phyloP scores from a whole-genome alignment of 1,140 invertebrate species.

The Procambarus virginalis region DNA sequence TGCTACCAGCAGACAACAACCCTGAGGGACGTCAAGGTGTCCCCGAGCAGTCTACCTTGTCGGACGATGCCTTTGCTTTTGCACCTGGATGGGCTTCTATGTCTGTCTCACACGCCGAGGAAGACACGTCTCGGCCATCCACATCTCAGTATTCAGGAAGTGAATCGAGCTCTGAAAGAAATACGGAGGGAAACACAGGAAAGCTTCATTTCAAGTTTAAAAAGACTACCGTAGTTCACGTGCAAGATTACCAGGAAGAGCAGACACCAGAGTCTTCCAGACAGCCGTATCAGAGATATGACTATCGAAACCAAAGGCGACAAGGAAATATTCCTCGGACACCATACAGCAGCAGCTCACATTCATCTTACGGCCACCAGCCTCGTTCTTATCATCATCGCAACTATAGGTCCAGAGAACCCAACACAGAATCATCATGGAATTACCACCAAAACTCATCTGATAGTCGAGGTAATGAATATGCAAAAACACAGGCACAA shows the following conservation, averaged over 20 bases:
- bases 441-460: background rate
- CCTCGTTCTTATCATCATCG: background rate
- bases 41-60: background rate
- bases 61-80: background rate
- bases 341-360: background rate
- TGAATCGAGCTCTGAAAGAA: background rate
- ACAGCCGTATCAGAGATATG: background rate
- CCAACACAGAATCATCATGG: background rate
- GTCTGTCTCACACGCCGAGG: background rate
- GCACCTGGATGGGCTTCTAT: background rate
- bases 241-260: background rate
- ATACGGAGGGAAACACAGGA: background rate
- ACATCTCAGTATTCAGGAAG: background rate
- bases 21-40: background rate
- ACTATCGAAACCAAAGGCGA: background rate
- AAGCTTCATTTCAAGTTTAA: constrained; percentile 1
- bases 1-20: background rate
- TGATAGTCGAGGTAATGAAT: background rate
- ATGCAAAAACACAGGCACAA: background rate
- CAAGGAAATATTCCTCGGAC: background rate
- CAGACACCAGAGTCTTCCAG: background rate
- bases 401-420: background rate
- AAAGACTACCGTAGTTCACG: background rate
- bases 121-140: background rate
- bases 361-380: background rate